Conservation (phyloP, 2,888 invertebrate species). For the Trimorus sp. region DNA sequence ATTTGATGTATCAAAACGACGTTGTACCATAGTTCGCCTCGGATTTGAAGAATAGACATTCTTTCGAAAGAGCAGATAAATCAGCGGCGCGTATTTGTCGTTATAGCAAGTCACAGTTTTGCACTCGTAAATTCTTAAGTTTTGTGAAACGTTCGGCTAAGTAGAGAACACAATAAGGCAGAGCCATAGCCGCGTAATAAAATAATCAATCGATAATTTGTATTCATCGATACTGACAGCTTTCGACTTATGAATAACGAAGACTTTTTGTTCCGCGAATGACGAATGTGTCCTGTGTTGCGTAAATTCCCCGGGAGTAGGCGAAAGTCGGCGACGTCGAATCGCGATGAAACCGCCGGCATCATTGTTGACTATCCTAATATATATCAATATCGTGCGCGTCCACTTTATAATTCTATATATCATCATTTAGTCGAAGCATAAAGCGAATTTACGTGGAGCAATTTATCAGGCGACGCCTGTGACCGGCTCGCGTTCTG, state of each 20-base stretch:
- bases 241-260: constrained; percentile 68
- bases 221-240: constrained; percentile 67
- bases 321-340: constrained; percentile 59
- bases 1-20: not conserved
- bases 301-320: constrained; percentile 58
- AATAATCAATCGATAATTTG: constrained; percentile 66
- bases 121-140: constrained; percentile 58
- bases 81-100: constrained; percentile 37
- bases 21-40: not conserved
- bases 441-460: constrained; percentile 40
- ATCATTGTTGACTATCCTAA: constrained; percentile 37
- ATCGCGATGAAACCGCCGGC: constrained; percentile 27
- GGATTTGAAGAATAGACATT: constrained; percentile 31
- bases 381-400: constrained; percentile 45
- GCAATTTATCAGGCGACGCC: constrained; percentile 39
- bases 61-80: constrained; percentile 51
- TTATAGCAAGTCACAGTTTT: constrained; percentile 49
- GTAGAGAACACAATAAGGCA: constrained; percentile 51
- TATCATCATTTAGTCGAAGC: constrained; percentile 25
- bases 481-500: not conserved
- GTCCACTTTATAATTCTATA: constrained; percentile 43
- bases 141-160: constrained; percentile 60
- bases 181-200: constrained; percentile 56
- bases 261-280: constrained; percentile 59
- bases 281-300: constrained; percentile 65